Evolutionary conservation across 2,888 invertebrate species (phyloP).

Genomic region (Caenorhabditis japonica): DNA sequence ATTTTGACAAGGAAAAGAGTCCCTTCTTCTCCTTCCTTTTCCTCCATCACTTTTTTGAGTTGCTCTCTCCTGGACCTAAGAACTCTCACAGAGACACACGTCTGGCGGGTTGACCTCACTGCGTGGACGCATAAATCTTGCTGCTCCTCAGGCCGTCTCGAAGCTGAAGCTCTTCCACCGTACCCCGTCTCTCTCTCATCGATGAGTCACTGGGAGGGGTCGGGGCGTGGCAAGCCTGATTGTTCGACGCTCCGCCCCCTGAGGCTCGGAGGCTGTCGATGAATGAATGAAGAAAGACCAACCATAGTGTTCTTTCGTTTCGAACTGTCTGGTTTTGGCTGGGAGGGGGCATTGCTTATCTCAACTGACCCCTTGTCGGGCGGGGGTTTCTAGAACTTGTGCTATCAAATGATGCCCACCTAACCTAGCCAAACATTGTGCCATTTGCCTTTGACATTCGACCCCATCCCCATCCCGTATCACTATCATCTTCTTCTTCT

Average conservation of each 20-base stretch:
- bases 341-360: too few relatives aligned
- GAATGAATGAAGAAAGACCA: too few relatives aligned
- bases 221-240: slow-evolving; percentile 1
- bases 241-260: slow-evolving; percentile 22
- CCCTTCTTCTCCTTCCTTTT: background rate
- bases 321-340: too few relatives aligned
- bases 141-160: slow-evolving; percentile 14
- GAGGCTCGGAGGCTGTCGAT: too few relatives aligned
- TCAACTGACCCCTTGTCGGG: slow-evolving; percentile 8
- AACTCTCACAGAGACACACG: slow-evolving; percentile 22
- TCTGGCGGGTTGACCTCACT: slow-evolving; percentile 38
- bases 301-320: too few relatives aligned
- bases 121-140: slow-evolving; percentile 40
- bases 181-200: slow-evolving; percentile 6
- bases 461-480: slow-evolving; percentile 16
- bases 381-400: slow-evolving; percentile 13
- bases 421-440: slow-evolving; percentile 29
- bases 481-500: slow-evolving; percentile 10
- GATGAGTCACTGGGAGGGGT: slow-evolving; percentile 33
- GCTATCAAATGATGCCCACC: slow-evolving; percentile 4
- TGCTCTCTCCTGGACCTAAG: slow-evolving; percentile 1
- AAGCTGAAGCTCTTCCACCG: slow-evolving; percentile 8
- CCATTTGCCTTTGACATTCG: slow-evolving; percentile 26
- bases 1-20: too few relatives aligned
- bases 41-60: too few relatives aligned